Percentiles rank a stretch among this genome's conserved stretches.
Conservation (phyloP, 2,888 invertebrate genomes). For the Acanthosoma haemorrhoidale region DNA sequence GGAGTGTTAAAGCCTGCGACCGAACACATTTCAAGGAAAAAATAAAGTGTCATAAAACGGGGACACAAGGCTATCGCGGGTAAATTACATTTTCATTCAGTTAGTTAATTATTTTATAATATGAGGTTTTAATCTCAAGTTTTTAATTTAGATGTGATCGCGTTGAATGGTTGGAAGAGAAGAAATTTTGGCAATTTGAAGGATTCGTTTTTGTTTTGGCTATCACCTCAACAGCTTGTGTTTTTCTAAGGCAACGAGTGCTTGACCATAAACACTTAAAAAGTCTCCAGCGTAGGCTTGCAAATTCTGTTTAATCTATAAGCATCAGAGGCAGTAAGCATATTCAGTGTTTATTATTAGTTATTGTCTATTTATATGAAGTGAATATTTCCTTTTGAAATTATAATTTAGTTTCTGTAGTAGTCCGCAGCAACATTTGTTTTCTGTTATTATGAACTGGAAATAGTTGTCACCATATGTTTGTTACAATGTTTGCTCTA, state of each 20-base stretch:
- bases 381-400: background rate
- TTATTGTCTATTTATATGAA: background rate
- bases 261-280: constrained; percentile 62
- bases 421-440: background rate
- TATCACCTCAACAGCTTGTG: constrained; percentile 59
- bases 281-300: constrained; percentile 65
- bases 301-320: constrained; percentile 51
- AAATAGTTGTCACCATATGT: too few relatives aligned
- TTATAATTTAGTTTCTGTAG: background rate
- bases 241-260: constrained; percentile 60
- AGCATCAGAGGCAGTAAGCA: background rate
- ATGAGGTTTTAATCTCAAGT: constrained; percentile 30
- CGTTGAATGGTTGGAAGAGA: constrained; percentile 77
- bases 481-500: too few relatives aligned
- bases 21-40: constrained; percentile 80
- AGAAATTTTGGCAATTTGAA: constrained; percentile 78
- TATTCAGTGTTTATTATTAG: too few relatives aligned
- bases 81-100: constrained; percentile 43
- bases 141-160: constrained; percentile 75
- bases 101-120: background rate
- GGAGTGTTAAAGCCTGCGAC: constrained; percentile 74
- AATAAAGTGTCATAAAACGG: constrained; percentile 66
- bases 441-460: too few relatives aligned
- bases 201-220: constrained; percentile 62
- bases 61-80: constrained; percentile 74